phyloP scores from a whole-genome alignment of 2,888 invertebrate genomes.

The Ganaspis brasiliensis region DNA sequence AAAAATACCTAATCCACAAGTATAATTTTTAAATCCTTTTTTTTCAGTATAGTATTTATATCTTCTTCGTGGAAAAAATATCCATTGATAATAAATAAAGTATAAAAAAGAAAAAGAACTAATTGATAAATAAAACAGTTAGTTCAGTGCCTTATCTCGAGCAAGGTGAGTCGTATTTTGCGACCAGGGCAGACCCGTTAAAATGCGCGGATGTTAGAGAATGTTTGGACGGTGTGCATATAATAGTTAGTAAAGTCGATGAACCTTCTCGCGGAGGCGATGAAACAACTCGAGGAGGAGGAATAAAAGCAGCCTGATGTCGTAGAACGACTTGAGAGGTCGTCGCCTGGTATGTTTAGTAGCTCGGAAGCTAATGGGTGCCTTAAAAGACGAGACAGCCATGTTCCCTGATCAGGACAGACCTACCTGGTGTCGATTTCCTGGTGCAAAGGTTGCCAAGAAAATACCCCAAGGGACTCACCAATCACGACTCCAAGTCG shows the following conservation, averaged over 20 bases:
- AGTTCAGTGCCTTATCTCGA: constrained; percentile 62
- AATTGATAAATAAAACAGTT: constrained; percentile 55
- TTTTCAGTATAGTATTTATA: no score
- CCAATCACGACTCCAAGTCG: constrained; percentile 66
- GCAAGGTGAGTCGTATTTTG: constrained; percentile 68
- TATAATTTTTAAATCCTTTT: no score
- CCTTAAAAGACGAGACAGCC: constrained; percentile 65
- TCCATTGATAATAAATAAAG: no score
- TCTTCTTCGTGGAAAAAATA: no score
- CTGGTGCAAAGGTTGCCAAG: constrained; percentile 57
- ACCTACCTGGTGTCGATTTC: constrained; percentile 65
- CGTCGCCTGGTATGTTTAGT: constrained; percentile 66
- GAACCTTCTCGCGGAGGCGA: constrained; percentile 20
- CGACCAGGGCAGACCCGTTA: constrained; percentile 9
- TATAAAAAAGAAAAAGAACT: no score
- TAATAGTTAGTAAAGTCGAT: constrained; percentile 25
- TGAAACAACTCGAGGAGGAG: constrained; percentile 12
- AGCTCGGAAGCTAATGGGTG: constrained; percentile 68
- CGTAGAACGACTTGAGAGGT: constrained; percentile 55
- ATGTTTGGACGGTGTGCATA: background rate
- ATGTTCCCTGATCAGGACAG: constrained; percentile 61
- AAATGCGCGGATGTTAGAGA: background rate
- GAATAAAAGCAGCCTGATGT: constrained; percentile 26
- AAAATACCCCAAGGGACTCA: constrained; percentile 54
- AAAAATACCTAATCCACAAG: no score